Conservation (phyloP, 1,140 invertebrate species). For the Trachymyrmex cornetzi region DNA sequence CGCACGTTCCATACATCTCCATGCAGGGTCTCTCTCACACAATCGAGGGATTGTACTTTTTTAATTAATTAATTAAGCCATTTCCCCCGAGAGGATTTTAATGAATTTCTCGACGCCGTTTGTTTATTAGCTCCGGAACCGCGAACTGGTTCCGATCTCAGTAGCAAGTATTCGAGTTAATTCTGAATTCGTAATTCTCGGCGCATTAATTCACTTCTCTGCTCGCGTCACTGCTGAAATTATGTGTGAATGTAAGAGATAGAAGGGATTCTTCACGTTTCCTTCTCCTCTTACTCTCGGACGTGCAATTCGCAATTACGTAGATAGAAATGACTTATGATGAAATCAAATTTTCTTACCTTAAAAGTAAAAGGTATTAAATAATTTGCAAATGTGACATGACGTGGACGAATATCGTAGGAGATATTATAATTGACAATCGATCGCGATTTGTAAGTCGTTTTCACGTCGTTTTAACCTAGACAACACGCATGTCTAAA, state of each 20-base stretch:
- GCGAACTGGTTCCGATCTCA: conserved; percentile 6
- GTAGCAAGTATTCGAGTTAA: conserved; percentile 7
- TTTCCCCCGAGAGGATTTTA: conserved; percentile 15
- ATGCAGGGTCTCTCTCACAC: neutral
- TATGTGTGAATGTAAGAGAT: neutral
- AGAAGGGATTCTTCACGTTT: neutral
- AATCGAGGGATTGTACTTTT: conserved; percentile 35
- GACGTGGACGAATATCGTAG: neutral
- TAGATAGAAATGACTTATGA: conserved; percentile 1
- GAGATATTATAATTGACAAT: conserved; percentile 16
- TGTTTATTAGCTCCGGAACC: neutral
- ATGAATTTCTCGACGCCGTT: conserved; percentile 45
- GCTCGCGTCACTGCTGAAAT: neutral
- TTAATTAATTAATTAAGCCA: conserved; percentile 46
- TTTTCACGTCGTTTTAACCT: neutral
- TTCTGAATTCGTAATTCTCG: conserved; percentile 26
- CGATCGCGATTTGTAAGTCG: neutral
- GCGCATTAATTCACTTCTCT: neutral
- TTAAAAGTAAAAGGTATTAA: neutral
- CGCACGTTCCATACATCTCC: neutral
- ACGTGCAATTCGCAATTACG: neutral
- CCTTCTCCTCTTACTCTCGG: neutral
- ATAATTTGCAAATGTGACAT: neutral
- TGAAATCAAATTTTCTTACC: neutral
- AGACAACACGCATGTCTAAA: no score